Evolutionary conservation across 2,113 vertebrate genomes (phyloP).

Genomic region (Mormoops blainvillei): DNA sequence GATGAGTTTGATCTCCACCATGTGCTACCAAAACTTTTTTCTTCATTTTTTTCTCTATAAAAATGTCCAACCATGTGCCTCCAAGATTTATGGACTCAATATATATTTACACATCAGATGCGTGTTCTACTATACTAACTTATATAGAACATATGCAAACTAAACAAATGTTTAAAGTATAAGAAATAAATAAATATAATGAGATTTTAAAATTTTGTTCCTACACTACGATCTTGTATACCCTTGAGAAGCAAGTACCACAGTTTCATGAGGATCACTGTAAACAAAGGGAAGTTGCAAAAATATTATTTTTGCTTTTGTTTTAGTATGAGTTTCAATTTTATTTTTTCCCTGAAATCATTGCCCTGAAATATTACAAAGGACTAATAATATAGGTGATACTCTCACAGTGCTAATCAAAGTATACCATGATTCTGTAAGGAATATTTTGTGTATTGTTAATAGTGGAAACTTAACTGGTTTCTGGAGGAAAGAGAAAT

Average conservation of each 20-base stretch:
- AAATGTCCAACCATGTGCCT: neutral
- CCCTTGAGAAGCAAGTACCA: neutral
- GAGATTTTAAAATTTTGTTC: neutral
- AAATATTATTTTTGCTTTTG: neutral
- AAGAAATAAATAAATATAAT: neutral
- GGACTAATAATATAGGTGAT: neutral
- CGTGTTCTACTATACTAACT: neutral
- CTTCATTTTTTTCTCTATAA: neutral
- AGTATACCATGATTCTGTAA: neutral
- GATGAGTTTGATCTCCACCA: neutral
- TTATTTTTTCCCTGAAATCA: neutral
- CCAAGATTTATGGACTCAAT: neutral
- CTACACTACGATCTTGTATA: neutral
- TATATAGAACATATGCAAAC: neutral
- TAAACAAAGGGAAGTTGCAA: neutral
- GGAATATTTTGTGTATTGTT: conserved; percentile 27
- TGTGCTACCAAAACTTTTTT: neutral
- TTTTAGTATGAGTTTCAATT: neutral
- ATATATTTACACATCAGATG: neutral
- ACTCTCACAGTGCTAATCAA: neutral
- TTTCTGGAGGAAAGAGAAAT: neutral
- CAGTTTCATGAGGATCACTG: neutral
- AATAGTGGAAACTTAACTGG: neutral
- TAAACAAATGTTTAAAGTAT: neutral
- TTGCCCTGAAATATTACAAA: neutral